These are phyloP conservation scores for Amphipyra berbera DNA, from an alignment of 2,888 invertebrate genomes.

Conservation along the genomic window DNA sequence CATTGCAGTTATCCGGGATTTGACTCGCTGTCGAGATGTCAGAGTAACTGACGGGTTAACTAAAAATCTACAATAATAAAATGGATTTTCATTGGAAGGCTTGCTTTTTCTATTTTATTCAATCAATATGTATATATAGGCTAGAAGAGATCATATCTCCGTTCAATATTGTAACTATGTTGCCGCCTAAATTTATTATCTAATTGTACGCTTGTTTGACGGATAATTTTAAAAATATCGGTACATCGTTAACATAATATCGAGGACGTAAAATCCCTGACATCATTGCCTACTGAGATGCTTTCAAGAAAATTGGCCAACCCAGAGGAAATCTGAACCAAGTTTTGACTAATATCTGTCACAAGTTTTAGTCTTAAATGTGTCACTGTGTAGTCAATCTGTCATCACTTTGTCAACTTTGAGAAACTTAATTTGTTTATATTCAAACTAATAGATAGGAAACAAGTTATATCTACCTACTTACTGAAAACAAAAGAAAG, in stretches of 20 bases:
- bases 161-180: slow-evolving; percentile 19
- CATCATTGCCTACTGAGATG: slow-evolving; percentile 65
- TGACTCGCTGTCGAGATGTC: slow-evolving; percentile 38
- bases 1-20: slow-evolving; percentile 45
- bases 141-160: not conserved
- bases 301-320: slow-evolving; percentile 67
- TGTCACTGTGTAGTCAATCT: slow-evolving; percentile 32
- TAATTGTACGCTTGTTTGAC: slow-evolving; percentile 37
- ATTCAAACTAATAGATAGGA: slow-evolving; percentile 1
- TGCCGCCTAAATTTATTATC: slow-evolving; percentile 28
- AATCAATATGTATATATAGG: not conserved
- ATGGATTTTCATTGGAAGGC: slow-evolving; percentile 11
- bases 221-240: slow-evolving; percentile 50
- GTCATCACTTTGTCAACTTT: slow-evolving; percentile 24
- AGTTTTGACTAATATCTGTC: slow-evolving; percentile 57
- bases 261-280: slow-evolving; percentile 57
- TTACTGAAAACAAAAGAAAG: not conserved
- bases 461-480: not conserved
- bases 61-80: slow-evolving; percentile 22
- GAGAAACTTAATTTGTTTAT: slow-evolving; percentile 35
- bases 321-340: slow-evolving; percentile 52
- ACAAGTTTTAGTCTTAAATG: slow-evolving; percentile 47
- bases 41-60: slow-evolving; percentile 28
- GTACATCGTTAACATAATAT: slow-evolving; percentile 56
- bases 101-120: slow-evolving; percentile 13